phyloP scores from a whole-genome alignment of 1,140 invertebrate species.

The Eupristina koningsbergeri region DNA sequence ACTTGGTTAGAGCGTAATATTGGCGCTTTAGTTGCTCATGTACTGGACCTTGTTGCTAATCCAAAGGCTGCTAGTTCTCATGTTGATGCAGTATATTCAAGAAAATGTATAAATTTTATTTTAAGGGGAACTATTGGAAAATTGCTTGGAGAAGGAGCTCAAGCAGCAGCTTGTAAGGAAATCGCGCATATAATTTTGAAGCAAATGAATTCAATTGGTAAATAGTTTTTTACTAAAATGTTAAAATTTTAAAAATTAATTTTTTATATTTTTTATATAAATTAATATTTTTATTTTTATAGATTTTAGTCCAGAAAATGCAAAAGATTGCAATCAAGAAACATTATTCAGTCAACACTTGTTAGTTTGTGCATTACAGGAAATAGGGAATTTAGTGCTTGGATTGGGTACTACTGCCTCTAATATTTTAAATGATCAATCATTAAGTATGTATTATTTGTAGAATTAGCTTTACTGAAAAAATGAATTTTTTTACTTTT shows the following conservation, averaged over 20 bases:
- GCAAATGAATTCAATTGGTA: conserved; percentile 93
- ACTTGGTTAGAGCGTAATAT: conserved; percentile 96
- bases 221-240: conserved; percentile 4
- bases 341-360: conserved; percentile 95
- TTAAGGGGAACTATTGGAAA: conserved; percentile 91
- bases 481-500: neutral
- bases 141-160: conserved; percentile 96
- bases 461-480: neutral
- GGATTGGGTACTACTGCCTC: conserved; percentile 93
- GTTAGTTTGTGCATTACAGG: conserved; percentile 93
- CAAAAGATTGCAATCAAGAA: conserved; percentile 91
- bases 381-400: conserved; percentile 88
- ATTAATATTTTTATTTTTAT: conserved; percentile 46
- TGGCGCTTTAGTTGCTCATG: conserved; percentile 86
- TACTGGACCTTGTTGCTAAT: conserved; percentile 93
- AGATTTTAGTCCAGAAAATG: conserved; percentile 92
- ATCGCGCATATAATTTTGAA: conserved; percentile 92
- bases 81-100: conserved; percentile 97
- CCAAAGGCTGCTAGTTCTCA: conserved; percentile 95
- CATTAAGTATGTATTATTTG: conserved; percentile 77
- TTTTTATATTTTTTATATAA: neutral
- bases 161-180: conserved; percentile 95
- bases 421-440: conserved; percentile 89
- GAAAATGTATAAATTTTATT: conserved; percentile 98
- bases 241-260: neutral